Conservation (phyloP, 2,113 vertebrate species). For the Heterocephalus glaber region DNA sequence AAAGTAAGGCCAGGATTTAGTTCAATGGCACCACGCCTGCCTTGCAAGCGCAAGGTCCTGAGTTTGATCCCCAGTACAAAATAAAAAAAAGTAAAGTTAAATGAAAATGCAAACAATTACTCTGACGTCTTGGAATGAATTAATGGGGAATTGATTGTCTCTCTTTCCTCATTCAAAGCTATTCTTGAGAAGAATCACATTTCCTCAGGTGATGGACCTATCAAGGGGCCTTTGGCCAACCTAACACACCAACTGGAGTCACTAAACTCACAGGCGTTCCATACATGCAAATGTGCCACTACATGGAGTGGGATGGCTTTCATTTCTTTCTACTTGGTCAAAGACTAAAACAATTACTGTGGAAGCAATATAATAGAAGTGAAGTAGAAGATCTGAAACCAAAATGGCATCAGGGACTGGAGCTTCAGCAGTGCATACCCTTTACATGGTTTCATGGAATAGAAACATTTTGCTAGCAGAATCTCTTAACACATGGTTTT, state of each 20-base stretch:
- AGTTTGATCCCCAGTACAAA: no score
- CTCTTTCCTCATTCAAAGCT: not conserved
- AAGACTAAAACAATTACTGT: not conserved
- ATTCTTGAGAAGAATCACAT: not conserved
- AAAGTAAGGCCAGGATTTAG: no score
- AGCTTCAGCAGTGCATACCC: fast-evolving
- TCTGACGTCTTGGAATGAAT: not conserved
- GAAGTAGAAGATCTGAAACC: not conserved
- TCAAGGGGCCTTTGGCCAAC: not conserved
- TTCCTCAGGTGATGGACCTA: not conserved
- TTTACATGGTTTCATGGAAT: not conserved
- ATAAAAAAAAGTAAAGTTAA: slow-evolving; percentile 45
- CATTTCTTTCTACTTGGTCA: not conserved
- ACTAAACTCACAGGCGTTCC: not conserved
- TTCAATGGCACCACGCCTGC: no score
- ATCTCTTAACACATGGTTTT: not conserved
- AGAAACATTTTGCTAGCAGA: slow-evolving; percentile 10
- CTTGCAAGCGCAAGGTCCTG: no score
- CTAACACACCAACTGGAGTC: not conserved
- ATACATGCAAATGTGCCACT: not conserved
- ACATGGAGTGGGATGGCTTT: not conserved
- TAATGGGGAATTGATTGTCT: not conserved
- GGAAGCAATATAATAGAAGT: not conserved
- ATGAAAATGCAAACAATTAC: not conserved
- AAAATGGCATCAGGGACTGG: not conserved